Conservation (phyloP, 2,113 vertebrate genomes). For the Coregonus clupeaformis region DNA sequence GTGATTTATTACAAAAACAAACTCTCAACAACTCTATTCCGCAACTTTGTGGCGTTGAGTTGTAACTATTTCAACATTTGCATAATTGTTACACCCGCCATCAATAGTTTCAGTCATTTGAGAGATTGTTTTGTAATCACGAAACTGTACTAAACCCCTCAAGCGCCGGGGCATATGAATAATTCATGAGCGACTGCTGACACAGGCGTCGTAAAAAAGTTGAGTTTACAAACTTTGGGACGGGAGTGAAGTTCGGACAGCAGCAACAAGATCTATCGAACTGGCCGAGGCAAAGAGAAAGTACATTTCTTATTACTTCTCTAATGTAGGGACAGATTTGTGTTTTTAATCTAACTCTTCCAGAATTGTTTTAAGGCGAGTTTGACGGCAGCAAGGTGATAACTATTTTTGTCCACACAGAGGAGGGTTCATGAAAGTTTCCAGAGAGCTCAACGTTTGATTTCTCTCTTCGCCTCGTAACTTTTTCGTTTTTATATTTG, state of each 20-base stretch:
- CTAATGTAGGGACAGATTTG: slow-evolving; percentile 20
- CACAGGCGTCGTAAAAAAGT: slow-evolving; percentile 39
- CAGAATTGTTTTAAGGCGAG: background rate
- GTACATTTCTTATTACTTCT: background rate
- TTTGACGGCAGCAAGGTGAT: background rate
- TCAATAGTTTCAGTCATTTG: background rate
- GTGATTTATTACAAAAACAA: background rate
- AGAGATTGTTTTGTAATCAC: slow-evolving; percentile 5
- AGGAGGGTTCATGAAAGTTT: background rate
- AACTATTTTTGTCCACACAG: slow-evolving; percentile 3
- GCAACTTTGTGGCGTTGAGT: background rate
- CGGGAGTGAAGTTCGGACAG: slow-evolving; percentile 15
- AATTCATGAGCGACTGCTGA: slow-evolving; percentile 50
- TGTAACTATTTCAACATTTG: background rate
- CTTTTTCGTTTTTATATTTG: background rate
- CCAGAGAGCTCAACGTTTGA: background rate
- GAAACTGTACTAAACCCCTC: background rate
- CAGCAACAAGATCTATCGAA: background rate
- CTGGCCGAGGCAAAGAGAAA: background rate
- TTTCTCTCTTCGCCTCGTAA: no score
- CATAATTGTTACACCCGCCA: background rate
- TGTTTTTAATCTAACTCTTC: background rate
- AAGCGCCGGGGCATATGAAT: slow-evolving; percentile 1
- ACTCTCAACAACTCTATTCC: background rate
- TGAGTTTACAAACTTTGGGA: slow-evolving; percentile 57